Evolutionary conservation across 2,113 vertebrate genomes (phyloP), one percentile per base, ranked within the genome.

Genomic region (Phasianus colchicus): DNA sequence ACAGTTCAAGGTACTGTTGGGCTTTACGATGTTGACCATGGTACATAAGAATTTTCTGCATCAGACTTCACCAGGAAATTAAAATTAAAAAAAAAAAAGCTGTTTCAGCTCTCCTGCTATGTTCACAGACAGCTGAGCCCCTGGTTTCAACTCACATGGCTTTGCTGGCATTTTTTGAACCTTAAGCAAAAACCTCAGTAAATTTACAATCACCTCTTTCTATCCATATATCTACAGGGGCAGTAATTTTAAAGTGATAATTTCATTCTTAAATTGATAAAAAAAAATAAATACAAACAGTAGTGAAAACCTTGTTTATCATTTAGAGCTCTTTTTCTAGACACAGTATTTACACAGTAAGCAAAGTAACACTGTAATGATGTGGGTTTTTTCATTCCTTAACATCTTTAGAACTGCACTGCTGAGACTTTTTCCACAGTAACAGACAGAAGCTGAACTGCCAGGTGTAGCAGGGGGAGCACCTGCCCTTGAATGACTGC

Each of bases 321-420:
- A 6, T 1, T 0, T 11, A n/a, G 25, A 40, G 34, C 21, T 42
- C 25, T 19, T 76, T 43, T 52, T 72, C 20, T 73, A 38, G 21
- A 29, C 65, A 70, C 14, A 50, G 32, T 24, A 48, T 43, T 47
- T 34, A 47, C n/a, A 66, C 24, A 72, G 32, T 60, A 85, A 61
- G 69, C 8, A 13, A 50, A 57, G 36, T 30, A 58, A 58, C 6
- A 13, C 6, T 20, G 2, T 4, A 3, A 5, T 0, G 1, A 30
- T 9, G 36, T 36, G 24, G 24, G 4, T 27, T 5, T 2, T 73
- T 69, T 21, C 40, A 63, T 50, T 80, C 21, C 27, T 71, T 12
- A 45, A 25, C 13, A 21, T 17, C 12, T 24, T 45, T 24, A 52
- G 11, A 71, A 18, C 5, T 27, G 22, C 9, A 27, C 32, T 40